Base-by-base conservation (phyloP, 1,140 invertebrate genomes). In the Cylas formicarius region DNA sequence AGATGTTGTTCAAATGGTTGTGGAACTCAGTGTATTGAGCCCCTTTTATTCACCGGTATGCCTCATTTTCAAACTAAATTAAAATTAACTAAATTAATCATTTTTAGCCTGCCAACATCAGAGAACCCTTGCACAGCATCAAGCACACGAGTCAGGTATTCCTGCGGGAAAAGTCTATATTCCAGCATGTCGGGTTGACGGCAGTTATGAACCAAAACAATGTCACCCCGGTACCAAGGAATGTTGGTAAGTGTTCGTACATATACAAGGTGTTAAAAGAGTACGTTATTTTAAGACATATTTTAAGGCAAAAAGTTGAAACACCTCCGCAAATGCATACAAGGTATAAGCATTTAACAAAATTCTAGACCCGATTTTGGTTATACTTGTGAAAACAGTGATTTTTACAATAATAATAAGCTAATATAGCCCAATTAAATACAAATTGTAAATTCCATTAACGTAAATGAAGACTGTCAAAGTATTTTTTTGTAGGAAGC, bases 1-100 rank as follows among this genome's bases (percentile, higher is more conserved):
- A 80, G 85, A 43, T 91, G 87, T 62, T 91, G 87, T 57, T 85
- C 84, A 1, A 89, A 87, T 28, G 86, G 86, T 23, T 91, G 86
- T 58, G 86, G 86, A 1, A 89, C 84, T 1, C 80, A 84, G 49
- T 90, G 86, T 57, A 73, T 84, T 1, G 66, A 76, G 23, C 81
- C 84, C 0, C 70, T 85, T 10, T 67, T 84, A 45, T 77, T 83
- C 38, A 84, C 85, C 34, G 60, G 56, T 57, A 51, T 37, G 24
- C 23, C n/a, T 11, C 13, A 5, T 13, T 44, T 5, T 13, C 29
- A 40, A 10, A 4, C 20, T 10, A 39, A 33, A 23, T 40, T 41
- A 9, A 13, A 4, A 11, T 11, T 24, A 5, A 40, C 18, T 40
- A 17, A 13, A 27, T 18, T 26, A 26, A n/a, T 22, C 22, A 2